Evolutionary conservation across 2,888 invertebrate genomes (phyloP), one percentile per base, ranked within the genome.

Genomic region (Eristalis pertinax): DNA sequence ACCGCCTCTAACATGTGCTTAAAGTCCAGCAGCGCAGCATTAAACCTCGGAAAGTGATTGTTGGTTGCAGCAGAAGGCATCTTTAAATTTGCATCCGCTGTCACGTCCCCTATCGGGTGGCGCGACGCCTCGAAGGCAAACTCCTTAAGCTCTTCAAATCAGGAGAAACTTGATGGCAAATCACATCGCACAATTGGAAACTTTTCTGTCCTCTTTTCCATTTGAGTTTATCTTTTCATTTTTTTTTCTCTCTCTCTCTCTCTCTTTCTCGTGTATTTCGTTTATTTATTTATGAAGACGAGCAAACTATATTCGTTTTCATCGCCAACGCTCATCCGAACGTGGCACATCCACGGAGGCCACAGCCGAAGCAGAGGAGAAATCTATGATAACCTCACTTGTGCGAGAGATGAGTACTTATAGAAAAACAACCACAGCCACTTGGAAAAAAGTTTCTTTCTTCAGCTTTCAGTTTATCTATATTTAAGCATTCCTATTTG

Each of bases 121-220:
- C 58, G 43, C 26, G 22, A 60, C 58, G 43, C 26, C 56, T 22
- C 24, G 58, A 26, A 2, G 19, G 26, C 72, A 80, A 84, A 68
- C 65, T 72, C 15, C 50, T 62, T 74, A 67, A 83, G 64, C 72
- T 76, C 67, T 79, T 38, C 63, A 72, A 72, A 87, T 70, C 75
- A 76, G 63, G 76, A 72, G 72, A 84, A 83, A 80, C 76, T 84
- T 87, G 72, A 79, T 87, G 75, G 68, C n/a, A 76, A 79, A 80
- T 87, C 75, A 80, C 68, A 76, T 84, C 41, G 79, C 76, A 84
- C 77, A 83, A 83, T 86, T 83, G 78, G 75, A 79, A 79, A 79
- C 75, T 87, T 87, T 87, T 70, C 60, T 70, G 50, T 78, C 62
- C 56, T 50, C 65, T 64, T 62, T 70, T 78, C 62, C 65, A 50